Evolutionary conservation across 2,888 invertebrate genomes (phyloP).

Genomic region (Standfussiana lucernea): DNA sequence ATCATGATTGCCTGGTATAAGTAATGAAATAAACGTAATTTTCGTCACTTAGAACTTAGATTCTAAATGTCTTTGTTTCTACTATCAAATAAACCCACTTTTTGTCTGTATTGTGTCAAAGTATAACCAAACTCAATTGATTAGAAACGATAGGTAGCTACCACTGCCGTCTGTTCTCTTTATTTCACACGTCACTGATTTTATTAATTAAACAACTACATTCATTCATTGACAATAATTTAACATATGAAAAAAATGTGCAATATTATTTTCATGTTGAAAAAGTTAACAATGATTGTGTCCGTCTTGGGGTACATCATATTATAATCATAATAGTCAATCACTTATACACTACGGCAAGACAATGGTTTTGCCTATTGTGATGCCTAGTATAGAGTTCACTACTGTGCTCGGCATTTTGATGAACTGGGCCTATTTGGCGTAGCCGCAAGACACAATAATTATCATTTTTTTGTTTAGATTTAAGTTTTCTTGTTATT

Average conservation of each 20-base stretch:
- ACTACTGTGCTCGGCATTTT: background rate
- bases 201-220: background rate
- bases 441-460: too few relatives aligned
- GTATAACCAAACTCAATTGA: background rate
- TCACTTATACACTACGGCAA: background rate
- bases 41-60: too few relatives aligned
- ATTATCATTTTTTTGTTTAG: too few relatives aligned
- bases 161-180: fast-evolving
- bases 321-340: background rate
- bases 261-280: background rate
- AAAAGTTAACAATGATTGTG: background rate
- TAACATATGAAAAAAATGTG: too few relatives aligned
- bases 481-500: too few relatives aligned
- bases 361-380: background rate
- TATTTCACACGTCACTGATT: background rate
- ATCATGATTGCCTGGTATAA: background rate
- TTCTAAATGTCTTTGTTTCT: background rate
- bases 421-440: background rate
- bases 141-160: background rate
- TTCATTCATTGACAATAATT: background rate
- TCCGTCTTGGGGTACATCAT: background rate
- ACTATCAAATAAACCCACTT: background rate
- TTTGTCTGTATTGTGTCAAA: slow-evolving; percentile 10
- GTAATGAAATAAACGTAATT: background rate
- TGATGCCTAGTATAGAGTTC: background rate